A percentile compares a stretch with the other conserved stretches of the same genome.
phyloP scores from a whole-genome alignment of 2,113 vertebrate genomes.

The Mystacornis crossleyi region DNA sequence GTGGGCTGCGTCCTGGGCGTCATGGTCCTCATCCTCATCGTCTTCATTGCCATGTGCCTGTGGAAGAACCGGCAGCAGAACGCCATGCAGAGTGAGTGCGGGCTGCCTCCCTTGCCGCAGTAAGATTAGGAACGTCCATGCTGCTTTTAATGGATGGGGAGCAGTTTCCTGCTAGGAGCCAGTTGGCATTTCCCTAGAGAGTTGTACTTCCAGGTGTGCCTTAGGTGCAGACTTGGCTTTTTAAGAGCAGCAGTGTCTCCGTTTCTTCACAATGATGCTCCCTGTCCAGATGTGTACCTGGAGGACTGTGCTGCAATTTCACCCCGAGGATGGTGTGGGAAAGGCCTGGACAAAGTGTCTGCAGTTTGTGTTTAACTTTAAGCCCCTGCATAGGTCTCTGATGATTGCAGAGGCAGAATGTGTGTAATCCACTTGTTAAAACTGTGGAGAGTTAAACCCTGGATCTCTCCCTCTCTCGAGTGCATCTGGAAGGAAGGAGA shows the following conservation, averaged over 20 bases:
- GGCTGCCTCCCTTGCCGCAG: background rate
- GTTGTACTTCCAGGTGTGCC: background rate
- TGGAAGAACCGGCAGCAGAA: conserved; percentile 93
- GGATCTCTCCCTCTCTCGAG: background rate
- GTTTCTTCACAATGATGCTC: background rate
- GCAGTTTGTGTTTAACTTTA: background rate
- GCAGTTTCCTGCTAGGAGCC: background rate
- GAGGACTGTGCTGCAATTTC: background rate
- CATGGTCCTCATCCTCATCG: conserved; percentile 94
- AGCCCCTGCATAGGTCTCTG: background rate
- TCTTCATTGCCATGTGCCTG: conserved; percentile 94
- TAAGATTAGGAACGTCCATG: rapidly evolving
- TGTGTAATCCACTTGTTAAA: background rate
- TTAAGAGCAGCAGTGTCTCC: background rate
- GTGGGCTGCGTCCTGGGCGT: conserved; percentile 90
- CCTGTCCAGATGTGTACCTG: rapidly evolving
- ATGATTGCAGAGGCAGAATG: background rate
- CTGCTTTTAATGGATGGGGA: background rate
- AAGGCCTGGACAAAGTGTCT: background rate
- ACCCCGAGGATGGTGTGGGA: background rate
- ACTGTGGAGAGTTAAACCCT: background rate
- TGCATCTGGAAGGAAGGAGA: background rate
- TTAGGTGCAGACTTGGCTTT: background rate
- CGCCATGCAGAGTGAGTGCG: conserved; percentile 88
- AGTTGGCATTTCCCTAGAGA: background rate